phyloP scores from a whole-genome alignment of 2,888 invertebrate genomes.

The Halictus ligatus region DNA sequence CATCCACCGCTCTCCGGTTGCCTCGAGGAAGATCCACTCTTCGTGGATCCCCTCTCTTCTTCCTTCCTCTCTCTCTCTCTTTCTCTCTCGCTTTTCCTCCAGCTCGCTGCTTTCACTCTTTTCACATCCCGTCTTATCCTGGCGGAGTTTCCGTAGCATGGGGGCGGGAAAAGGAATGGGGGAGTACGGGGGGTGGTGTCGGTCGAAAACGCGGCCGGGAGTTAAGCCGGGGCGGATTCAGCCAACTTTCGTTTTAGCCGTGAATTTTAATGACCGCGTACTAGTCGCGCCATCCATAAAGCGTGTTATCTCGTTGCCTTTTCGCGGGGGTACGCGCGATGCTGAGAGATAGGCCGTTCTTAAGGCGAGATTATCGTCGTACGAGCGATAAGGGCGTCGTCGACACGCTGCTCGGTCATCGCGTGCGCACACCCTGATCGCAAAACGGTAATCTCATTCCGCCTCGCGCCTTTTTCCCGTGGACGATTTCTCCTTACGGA shows the following conservation, averaged over 20 bases:
- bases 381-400: slow-evolving; percentile 40
- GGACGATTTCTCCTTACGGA: background rate
- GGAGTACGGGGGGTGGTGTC: slow-evolving; percentile 11
- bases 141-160: background rate
- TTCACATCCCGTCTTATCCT: slow-evolving; percentile 50
- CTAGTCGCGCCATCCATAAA: slow-evolving; percentile 51
- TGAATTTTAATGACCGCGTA: slow-evolving; percentile 71
- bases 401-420: slow-evolving; percentile 26
- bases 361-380: slow-evolving; percentile 53
- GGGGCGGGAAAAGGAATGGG: background rate
- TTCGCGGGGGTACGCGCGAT: slow-evolving; percentile 41
- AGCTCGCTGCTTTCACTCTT: slow-evolving; percentile 30
- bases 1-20: slow-evolving; percentile 53
- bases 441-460: slow-evolving; percentile 35
- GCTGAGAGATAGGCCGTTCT: slow-evolving; percentile 56
- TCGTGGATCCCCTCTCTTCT: slow-evolving; percentile 1
- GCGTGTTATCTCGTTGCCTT: slow-evolving; percentile 59
- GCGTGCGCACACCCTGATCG: slow-evolving; percentile 29
- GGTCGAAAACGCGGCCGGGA: slow-evolving; percentile 52
- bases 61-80: background rate
- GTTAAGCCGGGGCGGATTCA: slow-evolving; percentile 58
- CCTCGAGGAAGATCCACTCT: slow-evolving; percentile 61
- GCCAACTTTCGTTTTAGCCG: slow-evolving; percentile 72
- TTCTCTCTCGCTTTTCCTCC: background rate
- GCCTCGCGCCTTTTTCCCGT: slow-evolving; percentile 1